Evolutionary conservation across 2,797 vertebrate species (phyloP), one percentile per base, ranked within the genome.

Genomic region (Dicrostonyx torquatus): DNA sequence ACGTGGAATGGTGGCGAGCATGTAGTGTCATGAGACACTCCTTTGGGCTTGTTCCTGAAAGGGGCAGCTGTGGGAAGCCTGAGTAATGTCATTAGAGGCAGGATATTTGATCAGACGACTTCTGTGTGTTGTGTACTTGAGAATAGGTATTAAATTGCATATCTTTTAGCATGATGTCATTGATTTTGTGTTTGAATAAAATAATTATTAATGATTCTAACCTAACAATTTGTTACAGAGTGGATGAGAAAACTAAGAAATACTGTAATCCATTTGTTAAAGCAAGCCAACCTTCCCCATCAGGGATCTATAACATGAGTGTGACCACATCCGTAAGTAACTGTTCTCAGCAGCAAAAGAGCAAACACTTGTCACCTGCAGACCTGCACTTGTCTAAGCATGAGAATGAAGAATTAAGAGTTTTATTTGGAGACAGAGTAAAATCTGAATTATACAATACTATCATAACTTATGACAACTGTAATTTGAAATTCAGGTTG

Each of bases 201-300:
- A 64, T 85, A 94, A 50, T 80, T 72, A 89, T 68, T 92, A 7
- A 58, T 96, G 58, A 48, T 93, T 91, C 64, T 96, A 89, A 95
- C 0, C 37, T 66, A 9, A 84, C 72, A 29, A 70, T 76, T 82
- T 87, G 26, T n/a, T 98, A 53, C 97, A 99, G 99, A 96, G 96
- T 95, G 93, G 97, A 98, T 48, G 98, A 99, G 62, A 99, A 98
- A 97, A 95, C 91, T 68, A 98, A 98, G 97, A 98, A 98, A 91
- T 98, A 98, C 20, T 96, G 97, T 72, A 98, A 96, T 60, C 94
- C 98, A 0, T 97, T 98, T 73, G 97, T 97, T 50, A 98, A 98
- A 96, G 97, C 97, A 96, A 86, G 34, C 70, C 98, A 98, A 77
- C 98, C 96, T 75, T 97, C 98, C 84, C 92, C 98, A 45, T 83